Evolutionary conservation across 1,140 invertebrate species (phyloP), one percentile per base, ranked within the genome.

Genomic region (Zaprionus gabonicus): DNA sequence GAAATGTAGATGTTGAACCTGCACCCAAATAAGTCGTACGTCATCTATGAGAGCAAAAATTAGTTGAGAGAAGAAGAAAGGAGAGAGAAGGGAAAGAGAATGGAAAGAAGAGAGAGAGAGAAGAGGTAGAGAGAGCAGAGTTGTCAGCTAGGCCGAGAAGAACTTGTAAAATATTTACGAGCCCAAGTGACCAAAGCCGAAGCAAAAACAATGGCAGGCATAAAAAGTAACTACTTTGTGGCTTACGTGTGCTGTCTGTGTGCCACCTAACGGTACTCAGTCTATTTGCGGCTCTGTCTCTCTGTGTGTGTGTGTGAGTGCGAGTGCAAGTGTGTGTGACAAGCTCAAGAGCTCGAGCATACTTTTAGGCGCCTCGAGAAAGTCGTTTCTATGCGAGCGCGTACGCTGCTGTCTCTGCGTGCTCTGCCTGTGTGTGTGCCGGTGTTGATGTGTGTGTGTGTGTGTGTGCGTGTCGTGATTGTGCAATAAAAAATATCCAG

Each of bases 401-500:
- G 31, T 2, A 23, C 31, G 58, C 44, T 46, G 59, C 20, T 62
- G 34, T 15, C 28, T 59, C 27, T 46, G 51, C 20, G 64, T 71
- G 67, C 12, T 65, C 17, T 4, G 59, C 23, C 3, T 46, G 51
- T 58, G 28, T 53, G 38, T 49, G 56, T 71, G 67, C 44, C 55
- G 46, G 23, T 63, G 28, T 49, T 20, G 20, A 20, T 20, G 63
- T 17, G 41, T 44, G 49, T 64, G 70, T 76, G 70, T 76, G 63
- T 17, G 41, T 44, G 49, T 64, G 70, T 76, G 64, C 73, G 65
- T 80, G 82, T 90, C 85, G 85, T 90, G 85, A 83, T 91, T 82
- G 86, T 91, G 75, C 82, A 91, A 90, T 91, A 91, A 91, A 91
- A 91, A 91, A 90, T 91, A 91, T 91, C 80, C 86, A 91, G 87